Evolutionary conservation across 2,113 vertebrate genomes (phyloP).

Genomic region (Rhea pennata): DNA sequence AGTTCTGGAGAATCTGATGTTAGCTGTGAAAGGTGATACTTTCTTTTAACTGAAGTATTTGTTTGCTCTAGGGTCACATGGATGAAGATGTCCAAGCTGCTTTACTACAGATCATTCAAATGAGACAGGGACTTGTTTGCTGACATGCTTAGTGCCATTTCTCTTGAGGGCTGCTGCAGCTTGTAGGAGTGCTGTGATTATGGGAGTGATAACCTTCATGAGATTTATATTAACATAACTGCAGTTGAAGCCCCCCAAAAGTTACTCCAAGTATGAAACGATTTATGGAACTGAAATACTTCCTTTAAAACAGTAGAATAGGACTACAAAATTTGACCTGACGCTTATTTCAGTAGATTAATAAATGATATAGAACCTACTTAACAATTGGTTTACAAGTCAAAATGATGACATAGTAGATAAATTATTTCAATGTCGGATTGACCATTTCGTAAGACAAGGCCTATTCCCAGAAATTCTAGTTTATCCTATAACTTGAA

Average conservation of each 20-base stretch:
- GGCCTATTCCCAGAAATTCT: background rate
- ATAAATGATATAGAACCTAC: background rate
- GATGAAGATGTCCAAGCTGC: constrained; percentile 97
- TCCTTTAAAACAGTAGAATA: background rate
- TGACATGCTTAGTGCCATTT: constrained; percentile 29
- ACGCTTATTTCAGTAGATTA: background rate
- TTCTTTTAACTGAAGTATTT: background rate
- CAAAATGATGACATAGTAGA: constrained; percentile 65
- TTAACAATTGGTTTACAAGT: background rate
- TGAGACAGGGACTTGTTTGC: constrained; percentile 96
- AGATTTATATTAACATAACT: background rate
- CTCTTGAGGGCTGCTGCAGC: background rate
- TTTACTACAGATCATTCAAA: constrained; percentile 95
- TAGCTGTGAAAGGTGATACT: background rate
- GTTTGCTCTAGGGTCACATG: constrained; percentile 90
- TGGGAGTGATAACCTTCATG: background rate
- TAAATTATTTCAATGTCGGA: constrained; percentile 51
- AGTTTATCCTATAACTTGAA: background rate
- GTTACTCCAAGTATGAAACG: background rate
- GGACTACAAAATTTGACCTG: background rate
- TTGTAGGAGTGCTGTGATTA: background rate
- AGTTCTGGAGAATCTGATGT: background rate
- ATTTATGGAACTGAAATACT: background rate
- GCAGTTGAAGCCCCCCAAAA: background rate
- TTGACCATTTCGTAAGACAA: constrained; percentile 23